phyloP scores from a whole-genome alignment of 2,888 invertebrate species.

The Aphidoletes aphidimyza region DNA sequence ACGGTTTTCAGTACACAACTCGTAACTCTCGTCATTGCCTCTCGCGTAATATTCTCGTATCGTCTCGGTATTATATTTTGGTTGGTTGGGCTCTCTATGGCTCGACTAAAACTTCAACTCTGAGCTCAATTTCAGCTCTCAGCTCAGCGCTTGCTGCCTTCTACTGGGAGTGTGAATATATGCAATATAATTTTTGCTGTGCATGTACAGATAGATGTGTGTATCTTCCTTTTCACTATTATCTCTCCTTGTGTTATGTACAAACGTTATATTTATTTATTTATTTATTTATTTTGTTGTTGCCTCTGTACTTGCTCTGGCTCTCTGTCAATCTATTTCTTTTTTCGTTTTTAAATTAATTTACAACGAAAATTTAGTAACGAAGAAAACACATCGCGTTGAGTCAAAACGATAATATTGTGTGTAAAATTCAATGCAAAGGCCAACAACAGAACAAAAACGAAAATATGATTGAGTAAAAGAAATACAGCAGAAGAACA shows the following conservation, averaged over 20 bases:
- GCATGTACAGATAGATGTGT: constrained; percentile 35
- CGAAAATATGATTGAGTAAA: too few relatives aligned
- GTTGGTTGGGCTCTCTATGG: not conserved
- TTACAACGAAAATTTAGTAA: constrained; percentile 41
- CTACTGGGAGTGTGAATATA: not conserved
- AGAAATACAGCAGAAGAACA: not conserved
- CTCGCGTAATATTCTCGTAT: not conserved
- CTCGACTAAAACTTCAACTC: too few relatives aligned
- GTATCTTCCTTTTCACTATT: constrained; percentile 51
- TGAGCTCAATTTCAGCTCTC: too few relatives aligned
- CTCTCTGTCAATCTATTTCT: not conserved
- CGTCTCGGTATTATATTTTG: too few relatives aligned
- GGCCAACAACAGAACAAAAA: not conserved
- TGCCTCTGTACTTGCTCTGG: constrained; percentile 20
- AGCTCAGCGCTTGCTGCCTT: not conserved
- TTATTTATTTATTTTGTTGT: not conserved
- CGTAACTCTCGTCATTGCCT: not conserved
- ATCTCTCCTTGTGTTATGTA: constrained; percentile 51
- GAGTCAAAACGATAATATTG: constrained; percentile 11
- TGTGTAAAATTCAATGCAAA: constrained; percentile 2
- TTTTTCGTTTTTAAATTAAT: constrained; percentile 30
- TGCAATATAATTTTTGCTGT: constrained; percentile 12
- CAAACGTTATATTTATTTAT: constrained; percentile 45
- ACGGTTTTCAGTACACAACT: too few relatives aligned
- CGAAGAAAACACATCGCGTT: constrained; percentile 32